Evolutionary conservation across 2,888 invertebrate species (phyloP), one percentile per base, ranked within the genome.

Genomic region (Troides oblongomaculatus): DNA sequence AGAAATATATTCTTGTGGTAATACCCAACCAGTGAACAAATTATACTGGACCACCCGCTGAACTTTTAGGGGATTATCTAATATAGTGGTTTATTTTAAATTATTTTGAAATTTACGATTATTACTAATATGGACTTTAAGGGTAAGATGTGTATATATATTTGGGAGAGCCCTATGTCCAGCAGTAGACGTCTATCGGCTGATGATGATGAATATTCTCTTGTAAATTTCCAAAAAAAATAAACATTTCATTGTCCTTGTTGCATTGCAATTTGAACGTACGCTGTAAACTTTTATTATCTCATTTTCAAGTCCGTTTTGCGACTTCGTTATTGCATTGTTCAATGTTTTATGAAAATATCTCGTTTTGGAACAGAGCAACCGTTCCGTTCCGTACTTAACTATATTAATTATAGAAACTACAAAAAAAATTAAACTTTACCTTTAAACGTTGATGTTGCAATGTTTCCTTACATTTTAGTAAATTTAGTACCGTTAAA

Each of bases 221-320:
- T 3, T 30, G 0, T 30, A 30, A 30, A 30, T 30, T 43, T 12
- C 4, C 12, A 8, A 43, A 43, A 43, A 43, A 7, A 50, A 18
- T 50, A 6, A 14, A 5, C 18, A 7, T n/a, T 53, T 53, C 5
- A n/a, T n/a, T n/a, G 53, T 18, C 8, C 53, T 53, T n/a, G 53
- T 53, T n/a, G n/a, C 53, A 53, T 18, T 53, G 10, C 59, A 39
- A 23, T 53, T 23, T 39, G 23, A 56, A 50, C 63, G 63, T 53
- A 53, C 25, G 25, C 30, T 30, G 53, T 64, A 56, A 64, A 64
- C 53, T 64, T 56, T 64, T 64, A 64, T 64, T 56, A 58, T 53
- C 53, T 12, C 53, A n/a, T 53, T 53, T 46, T 53, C 53, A 53
- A 53, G 30, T 17, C 36, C 53, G n/a, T 12, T 64, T 53, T 56